Evolutionary conservation across 2,113 vertebrate species (phyloP), one percentile per base, ranked within the genome.

Genomic region (Chrysochloris asiatica): DNA sequence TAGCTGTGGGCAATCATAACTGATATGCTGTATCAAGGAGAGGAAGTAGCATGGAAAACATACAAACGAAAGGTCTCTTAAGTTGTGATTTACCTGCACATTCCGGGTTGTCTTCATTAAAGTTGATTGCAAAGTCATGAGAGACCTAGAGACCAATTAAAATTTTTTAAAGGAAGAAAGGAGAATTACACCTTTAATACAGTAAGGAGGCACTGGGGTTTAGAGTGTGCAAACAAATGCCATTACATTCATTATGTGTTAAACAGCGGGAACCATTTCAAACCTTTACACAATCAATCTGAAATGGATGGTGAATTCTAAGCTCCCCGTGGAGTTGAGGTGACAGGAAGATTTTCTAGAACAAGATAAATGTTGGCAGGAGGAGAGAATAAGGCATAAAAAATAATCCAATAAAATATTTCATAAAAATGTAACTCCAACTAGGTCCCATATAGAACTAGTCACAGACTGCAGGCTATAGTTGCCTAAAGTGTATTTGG

Each of bases 71-170:
- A 50, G 65, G 63, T 41, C 65, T 78, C 54, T 65, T 1, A 36
- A 3, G 0, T 50, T 22, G 11, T 48, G 45, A 82, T 83, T 97
- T 98, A 99, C 99, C 99, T 98, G 98, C 99, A 97, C 99, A 99
- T 97, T 99, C 99, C 0, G 99, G 99, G 93, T 99, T 99, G 85
- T 99, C 99, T 98, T 99, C 98, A 59, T 99, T 99, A 97, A 99
- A 99, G 97, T 99, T 99, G 97, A 99, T 99, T 48, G 99, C 99
- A 95, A 99, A 99, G 98, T 99, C 99, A 82, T 99, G 99, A 94
- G 99, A 99, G 65, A 99, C 98, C 99, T 99, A 96, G 93, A 92
- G 56, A 91, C 38, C 77, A 91, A 94, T 67, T 90, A 79, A 94
- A 45, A 86, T 88, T 93, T 95, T 59, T 82, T 88, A 95, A 94